A percentile compares a stretch with the other conserved stretches of the same genome.
phyloP scores from a whole-genome alignment of 2,888 invertebrate species.

The Noctua comes region DNA sequence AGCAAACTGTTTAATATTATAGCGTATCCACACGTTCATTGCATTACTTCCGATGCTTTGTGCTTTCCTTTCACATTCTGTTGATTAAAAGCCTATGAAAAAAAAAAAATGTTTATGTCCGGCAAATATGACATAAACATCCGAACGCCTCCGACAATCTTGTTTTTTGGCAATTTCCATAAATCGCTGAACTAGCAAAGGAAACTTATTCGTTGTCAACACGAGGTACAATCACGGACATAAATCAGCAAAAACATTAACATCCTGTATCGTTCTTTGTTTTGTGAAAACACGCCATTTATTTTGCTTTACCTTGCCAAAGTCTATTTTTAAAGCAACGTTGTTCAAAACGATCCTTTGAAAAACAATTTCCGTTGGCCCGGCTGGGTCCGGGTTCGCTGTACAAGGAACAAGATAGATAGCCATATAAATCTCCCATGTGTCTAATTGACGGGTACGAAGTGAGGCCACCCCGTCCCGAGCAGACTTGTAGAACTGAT shows the following conservation, averaged over 20 bases:
- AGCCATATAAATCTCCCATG: slow-evolving; percentile 86
- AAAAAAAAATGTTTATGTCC: too few relatives aligned
- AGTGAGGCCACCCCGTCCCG: slow-evolving; percentile 71
- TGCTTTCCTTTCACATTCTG: slow-evolving; percentile 18
- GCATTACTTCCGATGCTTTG: slow-evolving; percentile 32
- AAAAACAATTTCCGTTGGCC: slow-evolving; percentile 83
- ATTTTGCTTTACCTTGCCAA: slow-evolving; percentile 70
- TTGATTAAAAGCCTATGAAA: slow-evolving; percentile 6
- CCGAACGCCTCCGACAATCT: slow-evolving; percentile 8
- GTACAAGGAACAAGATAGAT: slow-evolving; percentile 84
- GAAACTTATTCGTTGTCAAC: slow-evolving; percentile 66
- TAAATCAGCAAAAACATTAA: slow-evolving; percentile 70
- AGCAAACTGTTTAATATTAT: slow-evolving; percentile 11
- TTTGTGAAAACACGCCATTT: slow-evolving; percentile 70
- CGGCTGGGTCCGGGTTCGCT: slow-evolving; percentile 69
- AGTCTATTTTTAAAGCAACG: slow-evolving; percentile 72
- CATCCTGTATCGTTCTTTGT: slow-evolving; percentile 70
- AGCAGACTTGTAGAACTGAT: slow-evolving; percentile 76
- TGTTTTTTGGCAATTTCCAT: slow-evolving; percentile 60
- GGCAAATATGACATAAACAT: slow-evolving; percentile 34
- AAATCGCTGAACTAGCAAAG: slow-evolving; percentile 57
- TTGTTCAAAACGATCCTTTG: slow-evolving; percentile 76
- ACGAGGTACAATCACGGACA: slow-evolving; percentile 60
- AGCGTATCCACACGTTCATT: slow-evolving; percentile 17
- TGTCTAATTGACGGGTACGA: slow-evolving; percentile 88